A percentile compares a stretch with the other conserved stretches of the same genome.
These are phyloP conservation scores for Brienomyrus longianalis DNA, from an alignment of 2,113 vertebrate genomes.

Conservation along the genomic window DNA sequence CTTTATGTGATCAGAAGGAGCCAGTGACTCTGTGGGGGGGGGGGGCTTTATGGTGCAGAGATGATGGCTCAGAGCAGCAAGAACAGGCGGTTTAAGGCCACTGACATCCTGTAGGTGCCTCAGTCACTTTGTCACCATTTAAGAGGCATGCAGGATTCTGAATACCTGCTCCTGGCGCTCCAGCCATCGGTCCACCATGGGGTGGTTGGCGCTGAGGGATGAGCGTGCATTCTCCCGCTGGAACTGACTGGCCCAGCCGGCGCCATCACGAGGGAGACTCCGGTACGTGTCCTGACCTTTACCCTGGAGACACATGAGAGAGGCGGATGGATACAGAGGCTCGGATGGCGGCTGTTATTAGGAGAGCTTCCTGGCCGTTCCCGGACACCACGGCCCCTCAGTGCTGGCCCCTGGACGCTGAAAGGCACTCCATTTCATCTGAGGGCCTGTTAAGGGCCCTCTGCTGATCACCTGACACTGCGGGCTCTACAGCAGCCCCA, in stretches of 20 bases:
- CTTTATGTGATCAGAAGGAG: background rate
- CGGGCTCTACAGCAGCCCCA: no score
- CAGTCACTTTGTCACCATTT: background rate
- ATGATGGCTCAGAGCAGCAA: background rate
- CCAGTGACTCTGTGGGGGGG: background rate
- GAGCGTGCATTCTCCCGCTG: conserved; percentile 89
- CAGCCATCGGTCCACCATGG: conserved; percentile 94
- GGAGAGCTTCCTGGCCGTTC: background rate
- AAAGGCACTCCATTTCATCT: background rate
- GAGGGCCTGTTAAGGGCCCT: background rate
- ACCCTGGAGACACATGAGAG: conserved; percentile 38
- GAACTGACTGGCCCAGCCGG: conserved; percentile 86
- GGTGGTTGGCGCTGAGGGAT: conserved; percentile 94
- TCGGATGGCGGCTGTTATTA: background rate
- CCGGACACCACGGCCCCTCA: background rate
- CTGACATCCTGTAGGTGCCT: background rate
- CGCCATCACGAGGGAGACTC: conserved; percentile 85
- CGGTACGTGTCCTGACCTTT: conserved; percentile 70
- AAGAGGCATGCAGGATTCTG: background rate
- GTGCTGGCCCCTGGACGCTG: background rate
- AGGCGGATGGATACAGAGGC: background rate
- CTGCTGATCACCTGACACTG: background rate
- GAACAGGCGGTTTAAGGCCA: background rate
- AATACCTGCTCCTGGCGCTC: conserved; percentile 91
- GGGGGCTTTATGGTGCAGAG: background rate